A percentile compares a stretch with the other conserved stretches of the same genome.
Evolutionary conservation across 2,113 vertebrate genomes (phyloP).

Genomic region (Dasyurus viverrinus): DNA sequence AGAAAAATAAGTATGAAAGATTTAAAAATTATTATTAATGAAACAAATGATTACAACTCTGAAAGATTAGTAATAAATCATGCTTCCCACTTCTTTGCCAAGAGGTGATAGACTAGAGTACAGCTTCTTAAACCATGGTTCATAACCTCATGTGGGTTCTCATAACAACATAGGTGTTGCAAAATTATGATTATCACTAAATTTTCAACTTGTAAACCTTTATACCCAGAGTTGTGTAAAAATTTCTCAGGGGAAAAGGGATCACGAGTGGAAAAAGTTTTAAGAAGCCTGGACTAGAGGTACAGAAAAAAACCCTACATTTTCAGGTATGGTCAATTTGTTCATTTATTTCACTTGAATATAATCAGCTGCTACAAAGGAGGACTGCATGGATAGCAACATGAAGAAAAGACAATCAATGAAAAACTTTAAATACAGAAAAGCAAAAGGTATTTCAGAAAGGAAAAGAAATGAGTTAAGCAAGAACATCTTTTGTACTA

Average conservation of each 20-base stretch:
- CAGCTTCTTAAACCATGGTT: no score
- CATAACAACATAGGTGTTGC: no score
- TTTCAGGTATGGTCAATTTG: neutral
- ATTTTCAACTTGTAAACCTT: no score
- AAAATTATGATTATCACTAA: no score
- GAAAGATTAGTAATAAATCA: neutral
- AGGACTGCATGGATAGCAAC: neutral
- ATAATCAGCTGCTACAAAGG: neutral
- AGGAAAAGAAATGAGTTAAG: neutral
- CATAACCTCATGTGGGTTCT: no score
- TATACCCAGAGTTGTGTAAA: no score
- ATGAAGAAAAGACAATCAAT: neutral
- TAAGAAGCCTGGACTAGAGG: neutral
- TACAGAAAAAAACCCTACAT: neutral
- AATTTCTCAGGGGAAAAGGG: no score
- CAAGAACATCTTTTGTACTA: neutral
- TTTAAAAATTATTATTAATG: neutral
- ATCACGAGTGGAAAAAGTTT: no score
- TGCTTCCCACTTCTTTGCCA: neutral
- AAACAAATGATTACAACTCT: neutral
- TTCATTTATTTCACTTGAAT: neutral
- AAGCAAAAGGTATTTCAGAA: neutral
- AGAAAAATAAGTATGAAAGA: neutral
- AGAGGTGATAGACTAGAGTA: neutral
- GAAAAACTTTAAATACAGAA: neutral